Base-by-base conservation (phyloP, 2,888 invertebrate species). In the Drosophila greeni region DNA sequence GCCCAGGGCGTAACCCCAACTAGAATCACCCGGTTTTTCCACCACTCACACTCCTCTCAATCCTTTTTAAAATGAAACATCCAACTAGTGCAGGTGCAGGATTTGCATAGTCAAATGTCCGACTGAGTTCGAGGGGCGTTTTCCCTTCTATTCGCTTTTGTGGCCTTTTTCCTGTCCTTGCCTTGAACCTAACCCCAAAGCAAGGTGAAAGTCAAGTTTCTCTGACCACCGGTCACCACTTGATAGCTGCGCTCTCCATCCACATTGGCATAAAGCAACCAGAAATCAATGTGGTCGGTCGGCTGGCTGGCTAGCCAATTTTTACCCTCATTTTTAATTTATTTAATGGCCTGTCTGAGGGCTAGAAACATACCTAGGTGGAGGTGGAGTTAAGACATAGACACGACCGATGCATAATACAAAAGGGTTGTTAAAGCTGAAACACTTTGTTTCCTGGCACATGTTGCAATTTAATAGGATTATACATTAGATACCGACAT, bases 1-100 rank as follows among this genome's bases (percentile, higher is more conserved):
- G 52, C 55, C 53, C 20, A 52, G 67, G 70, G 61, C 62, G 26
- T 20, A 55, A 36, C 53, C 53, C 61, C 49, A 36, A 51, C 65
- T 33, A 49, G 66, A 66, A 36, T 49, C 49, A 26, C n/a, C 20
- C 16, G 23, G n/a, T 26, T 54, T 43, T 34, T 33, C 54, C 39
- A n/a, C 20, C 45, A 53, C 29, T n/a, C n/a, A n/a, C n/a, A n/a
- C 29, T 26, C 16, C 11, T 20, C 18, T 34, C 18, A 31, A 39
- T 26, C 37, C 48, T 43, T 40, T 36, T 75, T 69, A 69, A 79
- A 77, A 67, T 67, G 76, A 69, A 76, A 69, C 82, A 74, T 73
- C 76, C 70, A 76, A 78, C 79, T 68, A 70, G 54, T 59, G 77
- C 73, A 70, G 72, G 60, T 75, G 72, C 57, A 36, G 66, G 59